phyloP scores from a whole-genome alignment of 2,888 invertebrate genomes.

The Parnassius glacialis region DNA sequence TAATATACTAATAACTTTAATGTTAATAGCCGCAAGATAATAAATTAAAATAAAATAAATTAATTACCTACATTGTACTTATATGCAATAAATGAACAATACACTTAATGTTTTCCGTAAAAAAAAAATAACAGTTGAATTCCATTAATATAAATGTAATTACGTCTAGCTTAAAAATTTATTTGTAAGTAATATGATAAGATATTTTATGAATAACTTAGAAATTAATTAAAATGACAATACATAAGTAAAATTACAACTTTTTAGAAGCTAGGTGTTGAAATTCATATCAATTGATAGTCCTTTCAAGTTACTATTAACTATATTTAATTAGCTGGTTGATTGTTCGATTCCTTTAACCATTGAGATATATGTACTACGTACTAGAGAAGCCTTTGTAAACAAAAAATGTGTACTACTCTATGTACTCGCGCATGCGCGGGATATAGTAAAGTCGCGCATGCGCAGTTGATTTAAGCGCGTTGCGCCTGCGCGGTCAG shows the following conservation, averaged over 20 bases:
- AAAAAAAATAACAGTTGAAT: constrained; percentile 6
- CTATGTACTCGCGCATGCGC: too few species aligned
- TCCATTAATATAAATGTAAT: constrained; percentile 5
- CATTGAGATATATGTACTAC: too few species aligned
- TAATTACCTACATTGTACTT: constrained; percentile 28
- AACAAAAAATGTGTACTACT: too few species aligned
- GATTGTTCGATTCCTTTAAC: too few species aligned
- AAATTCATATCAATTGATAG: constrained; percentile 34
- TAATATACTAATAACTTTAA: constrained; percentile 1
- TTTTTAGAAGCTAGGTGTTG: constrained; percentile 31
- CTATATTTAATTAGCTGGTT: too few species aligned
- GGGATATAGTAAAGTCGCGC: too few species aligned
- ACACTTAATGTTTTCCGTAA: constrained; percentile 7
- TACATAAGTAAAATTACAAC: constrained; percentile 54
- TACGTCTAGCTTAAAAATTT: constrained; percentile 14
- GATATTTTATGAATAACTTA: constrained; percentile 41
- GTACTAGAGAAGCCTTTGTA: too few species aligned
- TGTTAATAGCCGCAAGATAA: background rate
- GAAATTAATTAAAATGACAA: constrained; percentile 65
- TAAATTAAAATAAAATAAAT: background rate
- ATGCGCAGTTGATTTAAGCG: too few species aligned
- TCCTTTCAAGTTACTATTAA: constrained; percentile 13
- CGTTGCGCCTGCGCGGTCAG: too few species aligned
- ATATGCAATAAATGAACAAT: background rate
- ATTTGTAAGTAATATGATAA: constrained; percentile 19